Percentiles rank a stretch among this genome's conserved stretches.
Evolutionary conservation across 2,888 invertebrate genomes (phyloP).

Genomic region (Caenorhabditis virilis): DNA sequence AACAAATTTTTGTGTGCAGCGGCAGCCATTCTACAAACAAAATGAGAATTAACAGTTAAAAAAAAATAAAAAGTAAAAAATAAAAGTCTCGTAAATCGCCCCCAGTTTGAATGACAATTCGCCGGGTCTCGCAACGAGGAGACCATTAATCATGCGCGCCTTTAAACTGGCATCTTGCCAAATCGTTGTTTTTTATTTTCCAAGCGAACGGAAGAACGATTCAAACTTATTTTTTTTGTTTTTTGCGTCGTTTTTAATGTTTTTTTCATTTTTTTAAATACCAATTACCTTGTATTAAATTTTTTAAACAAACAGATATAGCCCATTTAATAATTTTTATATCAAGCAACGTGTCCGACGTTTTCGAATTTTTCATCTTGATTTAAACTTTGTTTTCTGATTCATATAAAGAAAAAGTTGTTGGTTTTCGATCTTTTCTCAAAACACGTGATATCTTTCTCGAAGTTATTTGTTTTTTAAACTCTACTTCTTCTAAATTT

Average conservation of each 20-base stretch:
- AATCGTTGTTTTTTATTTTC: conserved; percentile 1
- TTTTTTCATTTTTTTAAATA: background rate
- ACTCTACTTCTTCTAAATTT: background rate
- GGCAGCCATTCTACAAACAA: conserved; percentile 31
- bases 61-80: conserved; percentile 3
- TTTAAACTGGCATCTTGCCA: conserved; percentile 15
- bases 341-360: too few relatives aligned
- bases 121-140: conserved; percentile 1
- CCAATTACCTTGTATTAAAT: too few relatives aligned
- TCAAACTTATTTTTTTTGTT: background rate
- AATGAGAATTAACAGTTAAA: too few relatives aligned
- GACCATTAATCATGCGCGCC: conserved; percentile 38
- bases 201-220: too few relatives aligned
- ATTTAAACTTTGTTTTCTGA: too few relatives aligned
- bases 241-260: background rate
- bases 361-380: too few relatives aligned
- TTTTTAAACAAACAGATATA: too few relatives aligned
- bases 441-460: too few relatives aligned
- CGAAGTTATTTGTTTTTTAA: background rate
- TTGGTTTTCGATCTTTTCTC: too few relatives aligned
- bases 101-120: conserved; percentile 2
- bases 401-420: too few relatives aligned
- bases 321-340: too few relatives aligned
- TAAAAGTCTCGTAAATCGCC: conserved; percentile 22
- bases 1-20: conserved; percentile 53